phyloP scores from a whole-genome alignment of 2,113 vertebrate genomes.

The Solea solea region DNA sequence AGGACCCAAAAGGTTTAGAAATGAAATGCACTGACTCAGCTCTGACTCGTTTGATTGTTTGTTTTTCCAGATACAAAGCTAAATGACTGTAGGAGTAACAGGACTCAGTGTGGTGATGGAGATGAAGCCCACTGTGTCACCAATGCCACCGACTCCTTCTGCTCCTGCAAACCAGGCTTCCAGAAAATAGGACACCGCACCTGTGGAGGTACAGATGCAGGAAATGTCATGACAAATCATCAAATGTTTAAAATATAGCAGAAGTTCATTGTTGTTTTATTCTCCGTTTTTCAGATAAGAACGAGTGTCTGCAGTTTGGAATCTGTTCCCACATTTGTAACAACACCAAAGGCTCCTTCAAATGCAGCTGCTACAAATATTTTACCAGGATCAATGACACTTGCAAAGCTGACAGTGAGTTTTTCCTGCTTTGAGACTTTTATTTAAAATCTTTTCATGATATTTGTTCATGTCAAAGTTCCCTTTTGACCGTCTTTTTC shows the following conservation, averaged over 20 bases:
- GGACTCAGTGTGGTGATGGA: conserved; percentile 87
- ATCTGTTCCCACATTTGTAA: conserved; percentile 96
- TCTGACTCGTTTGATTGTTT: rapidly evolving
- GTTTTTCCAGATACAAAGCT: conserved; percentile 83
- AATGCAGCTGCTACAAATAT: conserved; percentile 94
- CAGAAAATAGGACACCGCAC: conserved; percentile 85
- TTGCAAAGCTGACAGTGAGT: conserved; percentile 94
- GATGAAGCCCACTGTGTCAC: conserved; percentile 89
- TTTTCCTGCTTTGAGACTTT: background rate
- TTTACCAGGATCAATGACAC: conserved; percentile 91
- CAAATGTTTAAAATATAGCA: background rate
- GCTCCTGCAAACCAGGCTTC: conserved; percentile 91
- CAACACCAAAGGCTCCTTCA: conserved; percentile 94
- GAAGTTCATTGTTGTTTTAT: background rate
- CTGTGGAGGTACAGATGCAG: conserved; percentile 86
- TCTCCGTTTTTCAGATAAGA: conserved; percentile 83
- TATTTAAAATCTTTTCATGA: background rate
- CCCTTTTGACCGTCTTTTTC: background rate
- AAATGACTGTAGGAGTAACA: conserved; percentile 87
- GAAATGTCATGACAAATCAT: background rate
- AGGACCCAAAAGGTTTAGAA: background rate
- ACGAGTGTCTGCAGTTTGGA: conserved; percentile 91
- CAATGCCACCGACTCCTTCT: conserved; percentile 85
- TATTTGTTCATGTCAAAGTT: background rate
- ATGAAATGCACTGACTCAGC: background rate